phyloP scores from a whole-genome alignment of 1,140 invertebrate genomes.

The Adelges cooleyi region DNA sequence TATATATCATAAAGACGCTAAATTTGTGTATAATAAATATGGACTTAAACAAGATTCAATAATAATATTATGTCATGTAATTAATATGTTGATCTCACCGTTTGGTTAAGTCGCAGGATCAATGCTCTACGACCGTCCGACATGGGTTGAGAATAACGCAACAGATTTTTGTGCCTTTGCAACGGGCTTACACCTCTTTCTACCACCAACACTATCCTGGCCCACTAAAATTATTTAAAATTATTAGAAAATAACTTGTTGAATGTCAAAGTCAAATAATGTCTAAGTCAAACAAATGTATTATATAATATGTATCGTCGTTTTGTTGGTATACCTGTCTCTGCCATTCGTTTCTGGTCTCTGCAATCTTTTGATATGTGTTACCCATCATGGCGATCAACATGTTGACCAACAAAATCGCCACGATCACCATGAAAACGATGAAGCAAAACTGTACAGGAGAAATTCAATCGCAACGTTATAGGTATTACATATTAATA shows the following conservation, averaged over 20 bases:
- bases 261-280: too few species aligned
- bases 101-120: constrained; percentile 71
- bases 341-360: constrained; percentile 96
- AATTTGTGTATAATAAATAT: too few species aligned
- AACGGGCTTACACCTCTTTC: constrained; percentile 85
- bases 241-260: background rate
- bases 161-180: constrained; percentile 70
- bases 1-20: too few species aligned
- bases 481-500: background rate
- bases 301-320: too few species aligned
- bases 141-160: constrained; percentile 91
- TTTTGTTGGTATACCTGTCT: too few species aligned
- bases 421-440: constrained; percentile 92
- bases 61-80: too few species aligned
- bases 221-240: constrained; percentile 56
- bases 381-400: constrained; percentile 99
- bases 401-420: constrained; percentile 93
- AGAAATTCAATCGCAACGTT: constrained; percentile 34
- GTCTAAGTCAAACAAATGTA: too few species aligned
- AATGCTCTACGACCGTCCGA: constrained; percentile 78
- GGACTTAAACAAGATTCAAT: too few species aligned
- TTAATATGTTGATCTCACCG: too few species aligned
- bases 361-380: constrained; percentile 94
- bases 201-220: constrained; percentile 89
- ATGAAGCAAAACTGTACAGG: constrained; percentile 81